A percentile compares a stretch with the other conserved stretches of the same genome.
phyloP scores from a whole-genome alignment of 1,140 invertebrate species.

The Papilio glaucus region DNA sequence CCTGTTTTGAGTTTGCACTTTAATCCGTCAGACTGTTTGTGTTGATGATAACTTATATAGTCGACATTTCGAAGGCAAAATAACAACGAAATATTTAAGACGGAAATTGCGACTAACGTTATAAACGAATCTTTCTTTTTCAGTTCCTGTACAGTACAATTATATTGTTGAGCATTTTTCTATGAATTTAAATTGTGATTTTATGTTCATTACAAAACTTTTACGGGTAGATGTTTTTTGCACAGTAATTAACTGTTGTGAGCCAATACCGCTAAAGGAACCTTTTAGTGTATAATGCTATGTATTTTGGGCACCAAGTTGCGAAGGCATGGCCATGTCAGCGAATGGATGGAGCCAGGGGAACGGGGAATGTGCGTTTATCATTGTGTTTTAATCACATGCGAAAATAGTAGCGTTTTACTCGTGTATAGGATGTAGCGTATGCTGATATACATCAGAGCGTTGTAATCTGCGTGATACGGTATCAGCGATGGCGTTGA shows the following conservation, averaged over 20 bases:
- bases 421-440: background rate
- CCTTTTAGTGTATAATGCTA: too few species aligned
- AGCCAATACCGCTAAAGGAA: too few species aligned
- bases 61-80: too few species aligned
- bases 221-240: too few species aligned
- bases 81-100: background rate
- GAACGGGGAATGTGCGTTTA: too few species aligned
- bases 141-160: background rate
- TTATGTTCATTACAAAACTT: too few species aligned
- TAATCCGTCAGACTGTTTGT: too few species aligned
- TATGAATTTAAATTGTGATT: background rate
- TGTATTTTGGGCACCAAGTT: too few species aligned
- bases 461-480: background rate
- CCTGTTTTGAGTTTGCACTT: too few species aligned
- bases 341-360: background rate
- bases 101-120: background rate
- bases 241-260: too few species aligned
- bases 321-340: background rate
- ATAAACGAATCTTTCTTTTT: conserved; percentile 1
- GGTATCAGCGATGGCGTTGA: conserved; percentile 4
- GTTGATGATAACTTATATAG: too few species aligned
- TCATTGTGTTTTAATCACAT: background rate
- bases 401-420: background rate
- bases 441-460: conserved; percentile 1
- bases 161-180: too few species aligned